These are phyloP conservation scores for Carabus problematicus DNA, from an alignment of 2,888 invertebrate species.

Conservation along the genomic window DNA sequence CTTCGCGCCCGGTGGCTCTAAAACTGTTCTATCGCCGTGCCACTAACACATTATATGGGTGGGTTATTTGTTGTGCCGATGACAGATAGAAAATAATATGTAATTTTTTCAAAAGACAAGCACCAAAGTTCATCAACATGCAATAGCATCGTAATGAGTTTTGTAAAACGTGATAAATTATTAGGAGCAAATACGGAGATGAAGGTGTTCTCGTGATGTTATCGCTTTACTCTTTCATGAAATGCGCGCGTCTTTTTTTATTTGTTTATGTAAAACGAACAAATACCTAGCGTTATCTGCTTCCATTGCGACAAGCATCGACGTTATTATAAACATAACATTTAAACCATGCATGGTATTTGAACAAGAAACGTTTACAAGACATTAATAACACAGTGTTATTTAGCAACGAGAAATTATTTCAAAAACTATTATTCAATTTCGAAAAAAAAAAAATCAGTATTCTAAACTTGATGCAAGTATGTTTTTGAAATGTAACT, in stretches of 20 bases:
- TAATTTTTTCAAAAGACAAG: too few species aligned
- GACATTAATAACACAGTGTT: not conserved
- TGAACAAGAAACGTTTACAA: not conserved
- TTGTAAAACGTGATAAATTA: not conserved
- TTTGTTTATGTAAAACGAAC: not conserved
- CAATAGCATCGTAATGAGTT: not conserved
- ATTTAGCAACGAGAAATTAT: too few species aligned
- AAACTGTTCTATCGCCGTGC: conserved; percentile 4
- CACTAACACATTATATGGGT: too few species aligned
- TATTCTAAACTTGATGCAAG: too few species aligned
- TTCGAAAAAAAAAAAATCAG: too few species aligned
- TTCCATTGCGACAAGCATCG: not conserved
- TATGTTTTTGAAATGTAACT: too few species aligned
- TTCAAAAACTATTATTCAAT: too few species aligned
- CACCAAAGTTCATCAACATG: not conserved
- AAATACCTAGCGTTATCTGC: not conserved
- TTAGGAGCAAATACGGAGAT: conserved; percentile 1
- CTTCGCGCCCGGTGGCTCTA: not conserved
- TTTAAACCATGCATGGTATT: not conserved
- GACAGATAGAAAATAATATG: too few species aligned
- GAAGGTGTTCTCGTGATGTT: not conserved
- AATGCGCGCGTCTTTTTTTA: not conserved
- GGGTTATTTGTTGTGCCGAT: too few species aligned
- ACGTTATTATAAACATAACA: not conserved
- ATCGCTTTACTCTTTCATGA: conserved; percentile 8